These are phyloP conservation scores for Drosophila sulfurigaster DNA, from an alignment of 1,140 invertebrate species.

Conservation along the genomic window DNA sequence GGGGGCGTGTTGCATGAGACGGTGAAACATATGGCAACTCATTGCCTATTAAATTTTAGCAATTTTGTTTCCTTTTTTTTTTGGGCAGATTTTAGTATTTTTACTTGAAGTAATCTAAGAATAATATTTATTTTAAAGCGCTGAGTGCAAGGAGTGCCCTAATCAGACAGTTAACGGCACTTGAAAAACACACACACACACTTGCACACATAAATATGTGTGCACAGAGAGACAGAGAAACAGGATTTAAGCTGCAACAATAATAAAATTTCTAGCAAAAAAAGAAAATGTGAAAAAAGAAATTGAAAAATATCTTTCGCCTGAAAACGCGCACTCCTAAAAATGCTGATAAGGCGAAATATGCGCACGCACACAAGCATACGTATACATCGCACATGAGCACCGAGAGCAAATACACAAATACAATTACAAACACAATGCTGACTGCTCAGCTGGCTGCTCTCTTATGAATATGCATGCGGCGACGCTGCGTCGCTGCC, in stretches of 20 bases:
- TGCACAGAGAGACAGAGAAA: slow-evolving; percentile 45
- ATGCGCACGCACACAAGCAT: slow-evolving; percentile 52
- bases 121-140: slow-evolving; percentile 83
- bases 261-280: slow-evolving; percentile 69
- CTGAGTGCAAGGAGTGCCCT: slow-evolving; percentile 67
- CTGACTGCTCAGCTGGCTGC: slow-evolving; percentile 31
- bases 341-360: slow-evolving; percentile 83
- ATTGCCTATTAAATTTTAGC: slow-evolving; percentile 64
- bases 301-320: slow-evolving; percentile 61
- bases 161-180: slow-evolving; percentile 78
- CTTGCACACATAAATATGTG: slow-evolving; percentile 11
- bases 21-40: slow-evolving; percentile 62
- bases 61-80: slow-evolving; percentile 22
- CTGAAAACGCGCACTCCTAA: slow-evolving; percentile 60
- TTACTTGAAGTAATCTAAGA: slow-evolving; percentile 72
- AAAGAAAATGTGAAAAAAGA: slow-evolving; percentile 40
- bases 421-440: slow-evolving; percentile 8
- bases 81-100: slow-evolving; percentile 50
- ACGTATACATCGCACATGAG: neutral
- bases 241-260: slow-evolving; percentile 82
- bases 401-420: slow-evolving; percentile 11
- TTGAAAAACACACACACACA: slow-evolving; percentile 46
- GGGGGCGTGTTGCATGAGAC: slow-evolving; percentile 34
- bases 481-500: slow-evolving; percentile 36
- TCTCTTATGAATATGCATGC: slow-evolving; percentile 78